Percentiles rank a stretch among this genome's conserved stretches.
Evolutionary conservation across 2,113 vertebrate genomes (phyloP).

Genomic region (Salvator merianae): DNA sequence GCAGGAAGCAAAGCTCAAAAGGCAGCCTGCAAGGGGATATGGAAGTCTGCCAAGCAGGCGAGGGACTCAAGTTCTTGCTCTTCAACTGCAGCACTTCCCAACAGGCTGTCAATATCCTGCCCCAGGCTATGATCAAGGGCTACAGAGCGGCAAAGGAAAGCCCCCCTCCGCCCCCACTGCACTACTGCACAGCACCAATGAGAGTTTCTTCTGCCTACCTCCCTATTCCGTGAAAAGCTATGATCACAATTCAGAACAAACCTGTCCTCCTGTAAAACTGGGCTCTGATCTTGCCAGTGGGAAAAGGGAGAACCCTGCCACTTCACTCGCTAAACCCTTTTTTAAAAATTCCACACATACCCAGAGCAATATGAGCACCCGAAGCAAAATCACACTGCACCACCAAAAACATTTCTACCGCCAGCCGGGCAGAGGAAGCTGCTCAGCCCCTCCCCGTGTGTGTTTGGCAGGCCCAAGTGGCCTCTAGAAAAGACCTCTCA

Average conservation of each 20-base stretch:
- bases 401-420: neutral
- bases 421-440: neutral
- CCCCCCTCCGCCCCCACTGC: neutral
- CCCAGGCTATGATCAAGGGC: too few species aligned
- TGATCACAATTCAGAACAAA: neutral
- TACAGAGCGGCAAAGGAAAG: too few species aligned
- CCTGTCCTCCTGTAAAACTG: neutral
- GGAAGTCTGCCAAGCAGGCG: too few species aligned
- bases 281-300: neutral
- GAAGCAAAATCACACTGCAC: neutral
- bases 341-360: too few species aligned
- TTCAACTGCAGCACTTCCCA: too few species aligned
- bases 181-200: neutral
- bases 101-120: too few species aligned
- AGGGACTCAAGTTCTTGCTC: too few species aligned
- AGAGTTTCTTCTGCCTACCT: neutral
- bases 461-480: too few species aligned
- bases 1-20: too few species aligned
- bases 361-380: too few species aligned
- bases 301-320: neutral
- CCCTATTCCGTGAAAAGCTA: neutral
- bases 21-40: too few species aligned
- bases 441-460: neutral
- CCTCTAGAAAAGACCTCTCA: too few species aligned
- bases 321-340: neutral